Evolutionary conservation across 35 echinoderm and acorn worm species (phyloP).

Genomic region (Apostichopus japonicus): DNA sequence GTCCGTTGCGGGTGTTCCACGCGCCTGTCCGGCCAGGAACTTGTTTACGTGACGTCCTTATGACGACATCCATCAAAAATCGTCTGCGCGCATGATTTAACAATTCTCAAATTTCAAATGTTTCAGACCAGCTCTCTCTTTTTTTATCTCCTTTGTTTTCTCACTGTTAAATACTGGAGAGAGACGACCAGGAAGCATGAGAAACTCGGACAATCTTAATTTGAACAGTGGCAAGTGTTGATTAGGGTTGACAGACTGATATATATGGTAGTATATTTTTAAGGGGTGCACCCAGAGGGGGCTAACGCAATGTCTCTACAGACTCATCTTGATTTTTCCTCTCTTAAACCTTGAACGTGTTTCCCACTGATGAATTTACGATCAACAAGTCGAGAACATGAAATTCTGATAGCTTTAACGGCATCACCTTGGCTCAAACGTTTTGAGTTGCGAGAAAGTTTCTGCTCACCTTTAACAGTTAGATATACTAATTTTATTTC

Average conservation of each 20-base stretch:
- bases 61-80: conserved; percentile 43
- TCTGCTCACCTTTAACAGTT: no score
- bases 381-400: neutral
- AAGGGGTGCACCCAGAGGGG: neutral
- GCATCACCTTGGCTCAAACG: no score
- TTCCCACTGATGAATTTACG: neutral
- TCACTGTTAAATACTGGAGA: neutral
- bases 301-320: neutral
- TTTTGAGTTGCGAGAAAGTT: no score
- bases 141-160: neutral
- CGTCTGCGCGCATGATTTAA: neutral
- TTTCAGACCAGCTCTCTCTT: neutral
- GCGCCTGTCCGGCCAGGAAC: neutral
- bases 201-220: neutral
- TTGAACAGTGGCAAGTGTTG: conserved; percentile 9
- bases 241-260: neutral
- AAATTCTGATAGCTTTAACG: neutral
- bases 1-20: neutral
- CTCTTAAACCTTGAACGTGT: neutral
- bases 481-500: no score
- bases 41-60: conserved; percentile 36
- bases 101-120: conserved; percentile 21
- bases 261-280: neutral
- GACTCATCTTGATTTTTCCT: neutral
- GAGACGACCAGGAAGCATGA: neutral